Evolutionary conservation across 2,113 vertebrate genomes (phyloP).

Genomic region (Lepisosteus osseus): DNA sequence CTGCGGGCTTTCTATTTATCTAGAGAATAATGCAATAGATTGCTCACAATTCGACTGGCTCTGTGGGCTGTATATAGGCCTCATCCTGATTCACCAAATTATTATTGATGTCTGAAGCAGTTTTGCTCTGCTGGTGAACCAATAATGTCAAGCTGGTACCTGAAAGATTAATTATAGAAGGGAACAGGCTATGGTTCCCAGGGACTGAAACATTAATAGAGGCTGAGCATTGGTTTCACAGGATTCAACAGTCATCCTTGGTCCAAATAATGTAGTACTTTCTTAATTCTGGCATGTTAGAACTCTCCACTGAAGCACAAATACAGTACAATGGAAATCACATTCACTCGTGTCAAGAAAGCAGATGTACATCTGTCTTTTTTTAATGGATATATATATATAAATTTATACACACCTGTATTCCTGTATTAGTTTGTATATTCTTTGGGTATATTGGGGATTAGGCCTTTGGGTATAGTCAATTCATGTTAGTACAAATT

Average conservation of each 20-base stretch:
- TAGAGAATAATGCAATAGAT: constrained; percentile 36
- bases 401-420: too few relatives aligned
- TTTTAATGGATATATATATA: too few relatives aligned
- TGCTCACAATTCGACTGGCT: constrained; percentile 41
- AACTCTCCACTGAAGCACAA: too few relatives aligned
- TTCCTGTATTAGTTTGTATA: too few relatives aligned
- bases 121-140: constrained; percentile 80
- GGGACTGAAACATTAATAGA: constrained; percentile 70
- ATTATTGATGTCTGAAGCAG: constrained; percentile 76
- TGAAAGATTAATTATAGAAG: constrained; percentile 78
- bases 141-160: constrained; percentile 78
- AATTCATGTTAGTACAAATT: too few relatives aligned
- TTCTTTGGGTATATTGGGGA: too few relatives aligned
- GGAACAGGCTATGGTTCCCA: constrained; percentile 66
- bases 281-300: constrained; percentile 42
- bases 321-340: too few relatives aligned
- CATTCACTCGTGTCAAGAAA: too few relatives aligned
- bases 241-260: constrained; percentile 68
- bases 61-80: constrained; percentile 48
- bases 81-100: constrained; percentile 69
- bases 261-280: constrained; percentile 58
- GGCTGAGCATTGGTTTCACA: constrained; percentile 71
- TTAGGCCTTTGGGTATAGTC: too few relatives aligned
- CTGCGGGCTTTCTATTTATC: constrained; percentile 33
- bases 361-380: too few relatives aligned